Evolutionary conservation across 2,888 invertebrate species (phyloP).

Genomic region (Prenolepis imparis): DNA sequence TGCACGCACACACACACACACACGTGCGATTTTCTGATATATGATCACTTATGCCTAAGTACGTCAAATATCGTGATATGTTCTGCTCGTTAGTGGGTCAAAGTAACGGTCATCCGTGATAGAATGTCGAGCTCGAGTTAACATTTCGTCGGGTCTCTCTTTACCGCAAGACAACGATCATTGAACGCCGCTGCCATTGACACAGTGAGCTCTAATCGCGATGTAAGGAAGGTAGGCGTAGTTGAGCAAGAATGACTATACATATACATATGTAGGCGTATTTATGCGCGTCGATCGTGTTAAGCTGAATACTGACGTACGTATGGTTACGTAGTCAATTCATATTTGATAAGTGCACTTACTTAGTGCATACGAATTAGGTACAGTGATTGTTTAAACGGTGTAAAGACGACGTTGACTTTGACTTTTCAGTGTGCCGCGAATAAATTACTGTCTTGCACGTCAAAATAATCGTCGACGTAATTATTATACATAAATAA

Average conservation of each 20-base stretch:
- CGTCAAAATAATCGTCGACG: neutral
- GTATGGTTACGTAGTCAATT: conserved; percentile 26
- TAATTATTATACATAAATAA: neutral
- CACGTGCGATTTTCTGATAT: neutral
- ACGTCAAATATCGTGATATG: conserved; percentile 2
- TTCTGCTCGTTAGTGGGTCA: conserved; percentile 23
- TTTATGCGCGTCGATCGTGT: conserved; percentile 36
- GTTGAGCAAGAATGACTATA: conserved; percentile 4
- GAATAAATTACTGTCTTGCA: neutral
- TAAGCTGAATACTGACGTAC: conserved; percentile 30
- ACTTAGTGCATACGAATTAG: conserved; percentile 3
- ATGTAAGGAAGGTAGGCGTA: conserved; percentile 33
- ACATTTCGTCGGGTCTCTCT: conserved; percentile 30
- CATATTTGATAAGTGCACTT: conserved; percentile 49
- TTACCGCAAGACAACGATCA: neutral
- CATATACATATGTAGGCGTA: conserved; percentile 26
- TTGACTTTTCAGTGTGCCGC: neutral
- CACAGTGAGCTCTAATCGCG: conserved; percentile 38
- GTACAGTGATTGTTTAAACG: conserved; percentile 10
- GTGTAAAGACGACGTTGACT: conserved; percentile 24
- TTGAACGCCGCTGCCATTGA: conserved; percentile 33
- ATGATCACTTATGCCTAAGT: neutral
- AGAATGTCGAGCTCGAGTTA: conserved; percentile 9
- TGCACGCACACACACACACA: too few species aligned
- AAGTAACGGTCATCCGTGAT: conserved; percentile 38